phyloP scores from a whole-genome alignment of 2,797 vertebrate genomes.

The Sebastes miniatus region DNA sequence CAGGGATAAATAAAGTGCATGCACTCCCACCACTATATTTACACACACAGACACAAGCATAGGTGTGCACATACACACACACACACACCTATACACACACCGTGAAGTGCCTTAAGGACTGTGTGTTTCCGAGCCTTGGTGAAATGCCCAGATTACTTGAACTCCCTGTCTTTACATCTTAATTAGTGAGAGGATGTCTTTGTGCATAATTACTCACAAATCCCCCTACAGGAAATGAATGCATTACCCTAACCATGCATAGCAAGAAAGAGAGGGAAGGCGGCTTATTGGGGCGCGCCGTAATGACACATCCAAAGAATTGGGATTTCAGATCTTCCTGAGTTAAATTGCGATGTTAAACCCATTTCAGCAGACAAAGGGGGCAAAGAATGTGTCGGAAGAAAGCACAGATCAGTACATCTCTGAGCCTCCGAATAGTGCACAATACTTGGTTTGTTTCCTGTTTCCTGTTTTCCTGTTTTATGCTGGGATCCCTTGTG shows the following conservation, averaged over 20 bases:
- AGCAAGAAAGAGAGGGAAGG: conserved; percentile 55
- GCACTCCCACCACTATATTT: conserved; percentile 8
- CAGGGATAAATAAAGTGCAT: neutral
- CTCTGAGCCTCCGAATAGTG: conserved; percentile 5
- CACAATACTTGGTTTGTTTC: neutral
- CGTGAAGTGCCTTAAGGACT: conserved; percentile 48
- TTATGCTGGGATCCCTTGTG: conserved; percentile 1
- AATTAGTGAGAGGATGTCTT: conserved; percentile 74
- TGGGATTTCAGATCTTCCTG: conserved; percentile 63
- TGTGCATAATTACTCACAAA: conserved; percentile 77
- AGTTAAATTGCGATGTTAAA: conserved; percentile 65
- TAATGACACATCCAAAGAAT: conserved; percentile 69
- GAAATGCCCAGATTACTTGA: conserved; percentile 69
- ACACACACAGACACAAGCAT: conserved; percentile 16
- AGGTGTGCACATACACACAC: conserved; percentile 6
- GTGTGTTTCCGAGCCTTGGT: conserved; percentile 60
- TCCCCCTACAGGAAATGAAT: conserved; percentile 78
- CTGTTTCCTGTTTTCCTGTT: neutral
- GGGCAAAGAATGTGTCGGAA: conserved; percentile 45
- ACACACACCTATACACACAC: conserved; percentile 31
- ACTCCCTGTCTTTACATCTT: conserved; percentile 70
- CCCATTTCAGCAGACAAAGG: conserved; percentile 66
- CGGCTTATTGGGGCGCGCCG: conserved; percentile 59
- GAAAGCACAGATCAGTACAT: conserved; percentile 21
- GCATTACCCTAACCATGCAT: conserved; percentile 57